A percentile compares a stretch with the other conserved stretches of the same genome.
Evolutionary conservation across 2,113 vertebrate species (phyloP).

Genomic region (Actinemys pallida): DNA sequence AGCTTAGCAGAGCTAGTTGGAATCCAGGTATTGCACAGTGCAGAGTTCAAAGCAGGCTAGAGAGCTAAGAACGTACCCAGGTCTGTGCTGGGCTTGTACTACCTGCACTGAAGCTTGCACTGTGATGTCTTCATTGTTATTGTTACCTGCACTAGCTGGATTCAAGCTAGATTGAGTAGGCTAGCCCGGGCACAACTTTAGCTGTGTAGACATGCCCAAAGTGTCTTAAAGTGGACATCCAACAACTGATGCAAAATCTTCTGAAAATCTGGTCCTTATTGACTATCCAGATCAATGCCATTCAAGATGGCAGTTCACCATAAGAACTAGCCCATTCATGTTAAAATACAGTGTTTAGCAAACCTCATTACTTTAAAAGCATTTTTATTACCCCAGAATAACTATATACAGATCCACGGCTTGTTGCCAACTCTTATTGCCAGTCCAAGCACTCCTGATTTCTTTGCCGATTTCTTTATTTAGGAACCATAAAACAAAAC

Average conservation of each 20-base stretch:
- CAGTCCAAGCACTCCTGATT: not conserved
- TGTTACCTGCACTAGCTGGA: too few relatives aligned
- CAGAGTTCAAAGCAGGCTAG: not conserved
- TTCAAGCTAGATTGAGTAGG: not conserved
- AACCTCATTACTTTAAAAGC: constrained; percentile 11
- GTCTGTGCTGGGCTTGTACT: not conserved
- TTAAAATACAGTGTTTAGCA: not conserved
- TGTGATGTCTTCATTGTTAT: not conserved
- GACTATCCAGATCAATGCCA: not conserved
- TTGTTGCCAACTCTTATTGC: constrained; percentile 46
- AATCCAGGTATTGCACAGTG: not conserved
- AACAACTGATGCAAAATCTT: not conserved
- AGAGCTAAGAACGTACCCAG: not conserved
- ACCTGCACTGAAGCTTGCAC: not conserved
- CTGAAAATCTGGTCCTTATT: not conserved
- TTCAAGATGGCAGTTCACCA: constrained; percentile 11
- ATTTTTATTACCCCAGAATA: constrained; percentile 18
- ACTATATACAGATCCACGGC: constrained; percentile 16
- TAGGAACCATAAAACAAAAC: constrained; percentile 34
- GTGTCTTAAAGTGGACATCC: not conserved
- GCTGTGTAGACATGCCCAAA: not conserved
- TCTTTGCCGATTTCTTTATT: not conserved
- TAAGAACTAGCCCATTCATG: constrained; percentile 12
- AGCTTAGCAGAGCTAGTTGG: not conserved
- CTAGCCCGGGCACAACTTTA: not conserved